Evolutionary conservation across 2,888 invertebrate species (phyloP), one percentile per base, ranked within the genome.

Genomic region (Drosophila greeni): DNA sequence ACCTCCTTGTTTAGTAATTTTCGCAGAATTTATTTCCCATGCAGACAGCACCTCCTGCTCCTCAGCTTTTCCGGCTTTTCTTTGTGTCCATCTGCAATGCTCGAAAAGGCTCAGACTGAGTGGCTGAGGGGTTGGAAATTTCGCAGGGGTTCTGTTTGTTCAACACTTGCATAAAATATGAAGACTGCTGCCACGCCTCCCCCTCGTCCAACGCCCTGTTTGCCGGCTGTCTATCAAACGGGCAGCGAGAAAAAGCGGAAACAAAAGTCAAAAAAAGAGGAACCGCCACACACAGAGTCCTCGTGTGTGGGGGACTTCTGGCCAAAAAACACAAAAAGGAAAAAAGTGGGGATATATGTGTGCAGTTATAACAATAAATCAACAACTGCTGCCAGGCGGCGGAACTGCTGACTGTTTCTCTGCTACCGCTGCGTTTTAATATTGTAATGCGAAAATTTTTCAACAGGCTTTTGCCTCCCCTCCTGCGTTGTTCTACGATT

Each of bases 321-420:
- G 54, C 55, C 52, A 42, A 69, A 69, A 66, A 29, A 34, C 45
- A 16, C 55, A 56, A 52, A 29, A 45, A 20, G 20, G 20, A 20
- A 45, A 31, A 16, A 12, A 31, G 36, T 42, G 58, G 45, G 14
- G 12, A 45, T 43, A 43, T 14, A 14, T 76, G 68, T 64, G 64
- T 66, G 66, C 81, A 82, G 84, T 76, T 84, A 76, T 79, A 84
- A 82, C 82, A 84, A 82, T 82, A 82, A 82, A 82, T 82, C 81
- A 82, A 82, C 80, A 79, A 56, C 60, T 75, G 80, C 75, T 70
- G 82, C 75, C 83, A 77, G 68, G 70, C 65, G 71, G 77, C 66
- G 61, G 68, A 70, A 53, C 64, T 73, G 70, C 72, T 60, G 68
- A 40, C 70, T 68, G 62, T 54, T 70, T 47, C 42, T 58, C 42